A percentile compares a stretch with the other conserved stretches of the same genome.
These are phyloP conservation scores for Acanthochromis polyacanthus DNA, from an alignment of 2,113 vertebrate genomes.

Conservation along the genomic window DNA sequence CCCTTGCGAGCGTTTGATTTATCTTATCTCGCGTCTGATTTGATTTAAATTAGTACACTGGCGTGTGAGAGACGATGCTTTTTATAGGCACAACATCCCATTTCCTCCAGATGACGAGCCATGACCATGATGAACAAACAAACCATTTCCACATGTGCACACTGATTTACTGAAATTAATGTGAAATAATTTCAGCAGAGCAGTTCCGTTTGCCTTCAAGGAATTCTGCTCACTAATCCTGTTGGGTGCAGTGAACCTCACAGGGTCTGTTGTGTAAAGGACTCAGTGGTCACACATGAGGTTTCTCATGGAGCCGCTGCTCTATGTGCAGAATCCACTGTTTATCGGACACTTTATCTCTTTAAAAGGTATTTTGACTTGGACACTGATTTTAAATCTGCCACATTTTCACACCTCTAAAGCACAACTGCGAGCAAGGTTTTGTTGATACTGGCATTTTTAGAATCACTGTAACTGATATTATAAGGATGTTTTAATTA, in stretches of 20 bases:
- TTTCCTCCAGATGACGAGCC: slow-evolving; percentile 19
- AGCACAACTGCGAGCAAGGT: too few relatives aligned
- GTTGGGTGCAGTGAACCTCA: slow-evolving; percentile 65
- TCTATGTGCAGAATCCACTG: neutral
- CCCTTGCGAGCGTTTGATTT: neutral
- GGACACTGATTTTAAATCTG: neutral
- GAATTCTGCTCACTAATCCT: slow-evolving; percentile 69
- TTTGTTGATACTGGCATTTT: too few relatives aligned
- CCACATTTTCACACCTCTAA: neutral
- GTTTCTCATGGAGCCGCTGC: slow-evolving; percentile 32
- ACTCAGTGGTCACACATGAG: slow-evolving; percentile 53
- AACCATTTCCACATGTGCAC: too few relatives aligned
- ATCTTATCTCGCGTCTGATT: slow-evolving; percentile 22
- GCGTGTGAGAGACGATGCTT: neutral
- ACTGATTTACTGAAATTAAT: slow-evolving; percentile 23
- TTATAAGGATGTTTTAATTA: too few relatives aligned
- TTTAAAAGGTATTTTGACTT: slow-evolving; percentile 15
- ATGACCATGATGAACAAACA: slow-evolving; percentile 24
- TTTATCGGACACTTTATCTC: slow-evolving; percentile 17
- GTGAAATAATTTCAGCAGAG: slow-evolving; percentile 31
- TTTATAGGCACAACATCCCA: neutral
- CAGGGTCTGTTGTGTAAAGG: slow-evolving; percentile 45
- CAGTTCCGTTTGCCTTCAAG: slow-evolving; percentile 51
- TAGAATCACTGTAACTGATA: too few relatives aligned
- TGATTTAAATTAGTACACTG: neutral